Percentiles rank a stretch among this genome's conserved stretches.
Evolutionary conservation across 2,888 invertebrate species (phyloP).

Genomic region (Phorcus lineatus): DNA sequence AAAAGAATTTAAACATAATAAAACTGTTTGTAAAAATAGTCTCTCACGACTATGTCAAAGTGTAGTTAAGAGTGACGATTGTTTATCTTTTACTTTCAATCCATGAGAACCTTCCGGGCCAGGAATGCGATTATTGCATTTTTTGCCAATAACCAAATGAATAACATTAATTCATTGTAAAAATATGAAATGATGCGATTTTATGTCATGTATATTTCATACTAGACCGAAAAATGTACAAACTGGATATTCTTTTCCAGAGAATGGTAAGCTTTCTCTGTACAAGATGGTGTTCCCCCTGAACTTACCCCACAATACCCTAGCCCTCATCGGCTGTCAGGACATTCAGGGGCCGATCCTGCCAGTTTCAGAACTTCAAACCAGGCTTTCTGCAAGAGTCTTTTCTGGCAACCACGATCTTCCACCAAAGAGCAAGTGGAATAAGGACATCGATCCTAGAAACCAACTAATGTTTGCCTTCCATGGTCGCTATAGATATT

Average conservation of each 20-base stretch:
- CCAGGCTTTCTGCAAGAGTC: not conserved
- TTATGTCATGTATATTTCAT: no score
- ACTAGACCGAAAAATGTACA: no score
- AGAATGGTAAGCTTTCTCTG: not conserved
- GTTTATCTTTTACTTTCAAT: no score
- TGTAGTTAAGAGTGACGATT: no score
- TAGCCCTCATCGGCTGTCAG: not conserved
- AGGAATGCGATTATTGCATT: no score
- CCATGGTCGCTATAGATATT: not conserved
- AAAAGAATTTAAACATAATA: no score
- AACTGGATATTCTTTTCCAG: not conserved
- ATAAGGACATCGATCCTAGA: not conserved
- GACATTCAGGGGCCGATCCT: not conserved
- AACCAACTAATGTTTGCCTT: not conserved
- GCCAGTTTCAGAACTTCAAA: not conserved
- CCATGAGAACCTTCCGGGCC: no score
- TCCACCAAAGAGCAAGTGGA: not conserved
- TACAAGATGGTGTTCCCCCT: conserved; percentile 7
- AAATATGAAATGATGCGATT: no score
- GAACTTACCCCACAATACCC: not conserved
- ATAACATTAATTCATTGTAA: no score
- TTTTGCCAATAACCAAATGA: no score
- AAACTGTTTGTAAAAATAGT: no score
- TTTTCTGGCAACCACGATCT: not conserved
- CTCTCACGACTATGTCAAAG: no score